phyloP scores from a whole-genome alignment of 37 sponge, comb jelly and placozoan species.

The Corticium candelabrum region DNA sequence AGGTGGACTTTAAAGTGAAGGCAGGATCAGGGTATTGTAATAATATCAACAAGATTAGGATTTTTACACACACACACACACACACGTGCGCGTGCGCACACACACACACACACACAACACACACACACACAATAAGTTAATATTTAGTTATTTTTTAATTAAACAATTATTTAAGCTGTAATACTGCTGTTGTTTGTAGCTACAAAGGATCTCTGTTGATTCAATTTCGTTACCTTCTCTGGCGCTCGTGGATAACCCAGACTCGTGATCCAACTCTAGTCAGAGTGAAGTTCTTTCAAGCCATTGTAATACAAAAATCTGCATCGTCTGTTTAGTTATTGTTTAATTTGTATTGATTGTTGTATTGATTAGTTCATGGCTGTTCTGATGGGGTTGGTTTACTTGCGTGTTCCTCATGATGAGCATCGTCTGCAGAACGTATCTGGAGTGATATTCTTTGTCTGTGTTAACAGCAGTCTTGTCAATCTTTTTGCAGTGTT shows the following conservation, averaged over 20 bases:
- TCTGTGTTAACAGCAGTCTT: neutral
- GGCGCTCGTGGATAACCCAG: neutral
- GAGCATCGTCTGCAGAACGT: neutral
- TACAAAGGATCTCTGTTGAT: neutral
- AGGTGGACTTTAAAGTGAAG: too few relatives aligned
- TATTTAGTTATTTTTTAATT: too few relatives aligned
- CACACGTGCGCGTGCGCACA: neutral
- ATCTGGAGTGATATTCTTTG: neutral
- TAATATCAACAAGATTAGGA: too few relatives aligned
- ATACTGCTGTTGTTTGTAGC: neutral
- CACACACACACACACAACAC: slow-evolving; percentile 1
- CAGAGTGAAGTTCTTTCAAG: neutral
- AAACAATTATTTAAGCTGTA: neutral
- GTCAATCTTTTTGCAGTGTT: neutral
- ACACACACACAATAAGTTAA: neutral
- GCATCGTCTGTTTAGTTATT: neutral
- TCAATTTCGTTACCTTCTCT: neutral
- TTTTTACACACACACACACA: neutral
- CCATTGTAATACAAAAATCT: too few relatives aligned
- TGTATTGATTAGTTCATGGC: neutral
- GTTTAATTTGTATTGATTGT: neutral
- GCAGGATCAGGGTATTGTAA: too few relatives aligned
- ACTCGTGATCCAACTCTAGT: neutral
- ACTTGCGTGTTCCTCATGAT: neutral
- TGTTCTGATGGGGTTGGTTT: neutral